phyloP scores from a whole-genome alignment of 2,113 vertebrate genomes.

The Pyrgilauda ruficollis region DNA sequence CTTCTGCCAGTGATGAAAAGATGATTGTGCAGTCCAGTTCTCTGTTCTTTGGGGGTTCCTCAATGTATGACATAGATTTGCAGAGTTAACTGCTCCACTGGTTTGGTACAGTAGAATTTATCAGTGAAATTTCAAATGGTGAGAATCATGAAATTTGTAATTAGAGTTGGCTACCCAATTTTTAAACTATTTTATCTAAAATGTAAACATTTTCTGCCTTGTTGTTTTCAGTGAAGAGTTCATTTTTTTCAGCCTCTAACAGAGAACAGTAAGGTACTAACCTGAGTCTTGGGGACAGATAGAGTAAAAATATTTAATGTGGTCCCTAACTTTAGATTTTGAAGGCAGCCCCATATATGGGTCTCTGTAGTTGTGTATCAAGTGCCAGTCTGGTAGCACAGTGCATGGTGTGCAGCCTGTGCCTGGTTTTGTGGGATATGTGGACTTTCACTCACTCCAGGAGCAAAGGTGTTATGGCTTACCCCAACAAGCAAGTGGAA shows the following conservation, averaged over 20 bases:
- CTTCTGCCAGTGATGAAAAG: neutral
- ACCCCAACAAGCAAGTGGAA: neutral
- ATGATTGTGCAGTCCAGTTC: neutral
- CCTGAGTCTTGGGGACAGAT: neutral
- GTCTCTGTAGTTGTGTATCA: neutral
- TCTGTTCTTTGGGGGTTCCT: neutral
- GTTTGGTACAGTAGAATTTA: neutral
- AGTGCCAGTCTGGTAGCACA: neutral
- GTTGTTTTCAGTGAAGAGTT: neutral
- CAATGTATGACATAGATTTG: neutral
- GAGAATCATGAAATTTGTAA: neutral
- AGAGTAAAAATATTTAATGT: neutral
- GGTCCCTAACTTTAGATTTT: neutral
- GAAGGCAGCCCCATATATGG: neutral
- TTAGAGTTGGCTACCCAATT: neutral
- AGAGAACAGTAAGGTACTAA: neutral
- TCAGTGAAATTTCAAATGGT: neutral
- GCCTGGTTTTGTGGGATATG: neutral
- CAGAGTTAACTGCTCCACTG: neutral
- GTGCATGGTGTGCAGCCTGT: fast-evolving
- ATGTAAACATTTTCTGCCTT: neutral
- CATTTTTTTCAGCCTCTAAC: neutral
- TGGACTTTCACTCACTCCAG: neutral
- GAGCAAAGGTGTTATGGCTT: neutral
- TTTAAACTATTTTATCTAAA: neutral